Percentiles rank a stretch among this genome's conserved stretches.
These are phyloP conservation scores for Megaleporinus macrocephalus DNA, from an alignment of 2,113 vertebrate species.

Conservation along the genomic window DNA sequence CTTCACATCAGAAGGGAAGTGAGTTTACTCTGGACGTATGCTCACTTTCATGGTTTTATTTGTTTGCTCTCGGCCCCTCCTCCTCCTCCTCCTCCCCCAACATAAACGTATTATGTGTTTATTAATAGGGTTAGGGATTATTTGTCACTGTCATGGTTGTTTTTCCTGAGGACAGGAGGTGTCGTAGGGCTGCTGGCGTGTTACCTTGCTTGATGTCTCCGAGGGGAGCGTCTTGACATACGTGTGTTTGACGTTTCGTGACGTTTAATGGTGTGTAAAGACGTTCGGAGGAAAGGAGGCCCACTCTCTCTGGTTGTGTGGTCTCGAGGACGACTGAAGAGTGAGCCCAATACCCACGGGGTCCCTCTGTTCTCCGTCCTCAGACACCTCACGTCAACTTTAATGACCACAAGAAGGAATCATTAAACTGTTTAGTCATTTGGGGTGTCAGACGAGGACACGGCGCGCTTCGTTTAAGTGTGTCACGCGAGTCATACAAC, in stretches of 20 bases:
- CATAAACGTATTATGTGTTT: slow-evolving; percentile 27
- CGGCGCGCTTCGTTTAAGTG: neutral
- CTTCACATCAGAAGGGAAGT: slow-evolving; percentile 14
- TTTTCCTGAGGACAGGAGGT: slow-evolving; percentile 63
- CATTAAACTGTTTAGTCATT: slow-evolving; percentile 18
- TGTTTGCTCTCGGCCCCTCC: slow-evolving; percentile 4
- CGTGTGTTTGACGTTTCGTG: slow-evolving; percentile 52
- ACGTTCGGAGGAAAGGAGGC: neutral
- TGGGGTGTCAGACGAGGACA: neutral
- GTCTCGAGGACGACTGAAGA: neutral
- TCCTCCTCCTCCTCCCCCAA: neutral
- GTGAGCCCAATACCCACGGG: neutral
- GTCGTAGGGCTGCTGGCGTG: slow-evolving; percentile 66
- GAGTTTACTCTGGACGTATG: neutral
- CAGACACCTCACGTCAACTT: neutral
- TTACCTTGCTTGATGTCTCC: slow-evolving; percentile 63
- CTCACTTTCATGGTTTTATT: slow-evolving; percentile 10
- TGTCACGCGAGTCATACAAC: slow-evolving; percentile 1
- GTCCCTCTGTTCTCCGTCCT: neutral
- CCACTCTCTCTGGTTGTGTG: neutral
- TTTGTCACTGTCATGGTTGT: slow-evolving; percentile 56
- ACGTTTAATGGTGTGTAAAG: slow-evolving; percentile 49
- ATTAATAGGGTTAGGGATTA: slow-evolving; percentile 47
- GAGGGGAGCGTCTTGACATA: slow-evolving; percentile 61
- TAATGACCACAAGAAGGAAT: slow-evolving; percentile 13